Base-by-base conservation (phyloP, 2,113 vertebrate species). In the Scomber colias region DNA sequence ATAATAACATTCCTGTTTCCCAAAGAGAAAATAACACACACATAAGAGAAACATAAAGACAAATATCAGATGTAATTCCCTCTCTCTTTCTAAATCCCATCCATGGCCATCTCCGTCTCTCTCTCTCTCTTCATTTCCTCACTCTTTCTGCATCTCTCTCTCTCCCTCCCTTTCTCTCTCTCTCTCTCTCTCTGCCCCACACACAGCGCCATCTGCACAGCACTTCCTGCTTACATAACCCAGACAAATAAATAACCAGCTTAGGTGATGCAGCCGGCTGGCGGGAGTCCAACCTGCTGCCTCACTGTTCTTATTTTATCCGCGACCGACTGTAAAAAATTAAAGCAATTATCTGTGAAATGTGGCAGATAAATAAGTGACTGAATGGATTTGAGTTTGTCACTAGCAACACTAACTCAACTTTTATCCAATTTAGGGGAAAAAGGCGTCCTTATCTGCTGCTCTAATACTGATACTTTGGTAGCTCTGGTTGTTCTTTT, bases 181-280 rank as follows among this genome's bases (percentile, higher is more conserved):
- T 35, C 35, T 1, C 35, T 35, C 35, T 49, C 40, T 50, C 51
- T 35, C 75, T 12, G 31, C 48, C 19, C 44, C 21, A 30, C 66
- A 55, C 59, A 63, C 61, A 10, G 3, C n/a, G 67, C 67, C 60
- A 27, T 71, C 76, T 57, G 76, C 66, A 21, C 60, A 35, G 35
- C 35, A 35, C 35, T 35, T 30, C 53, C 12, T 4, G 46, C 71
- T 81, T 69, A 64, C 71, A 64, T 57, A 75, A 70, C 65, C 35
- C 64, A 48, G 11, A 63, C 48, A 53, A 51, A 70, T 53, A 63
- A 57, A 64, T 59, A 81, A 21, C 27, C 56, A 21, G 64, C 71
- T 27, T 3, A 35, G 46, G 30, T 73, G 63, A 55, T 40, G 79
- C 71, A 75, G 64, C n/a, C 64, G 49, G 79, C 51, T 64, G 71